A percentile compares a stretch with the other conserved stretches of the same genome.
These are phyloP conservation scores for Mechanitis messenoides DNA, from an alignment of 2,888 invertebrate genomes.

Conservation along the genomic window DNA sequence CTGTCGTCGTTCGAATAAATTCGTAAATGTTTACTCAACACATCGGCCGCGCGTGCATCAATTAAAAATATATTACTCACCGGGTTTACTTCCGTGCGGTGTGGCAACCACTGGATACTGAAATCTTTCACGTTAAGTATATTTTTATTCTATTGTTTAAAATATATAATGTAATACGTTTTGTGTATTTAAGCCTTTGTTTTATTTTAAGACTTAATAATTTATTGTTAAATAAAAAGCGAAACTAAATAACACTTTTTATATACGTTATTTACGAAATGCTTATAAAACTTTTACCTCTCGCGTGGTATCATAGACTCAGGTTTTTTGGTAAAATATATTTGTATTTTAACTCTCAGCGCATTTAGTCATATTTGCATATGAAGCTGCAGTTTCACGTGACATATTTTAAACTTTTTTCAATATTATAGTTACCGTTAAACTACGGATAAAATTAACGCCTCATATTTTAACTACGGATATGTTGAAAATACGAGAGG, in stretches of 20 bases:
- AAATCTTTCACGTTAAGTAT: not conserved
- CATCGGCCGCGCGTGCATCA: slow-evolving; percentile 63
- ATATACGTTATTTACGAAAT: too few species aligned
- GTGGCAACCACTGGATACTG: not conserved
- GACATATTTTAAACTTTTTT: slow-evolving; percentile 49
- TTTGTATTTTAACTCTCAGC: slow-evolving; percentile 59
- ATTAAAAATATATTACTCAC: slow-evolving; percentile 72
- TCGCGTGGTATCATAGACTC: slow-evolving; percentile 11
- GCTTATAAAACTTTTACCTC: too few species aligned
- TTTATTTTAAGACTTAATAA: too few species aligned
- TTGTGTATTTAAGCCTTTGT: too few species aligned
- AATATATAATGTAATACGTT: not conserved
- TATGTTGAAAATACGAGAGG: slow-evolving; percentile 22
- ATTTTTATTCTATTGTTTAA: not conserved
- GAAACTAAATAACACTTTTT: too few species aligned
- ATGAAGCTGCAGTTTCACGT: slow-evolving; percentile 56
- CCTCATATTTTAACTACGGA: slow-evolving; percentile 31
- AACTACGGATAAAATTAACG: slow-evolving; percentile 30
- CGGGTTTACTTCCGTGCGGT: slow-evolving; percentile 49
- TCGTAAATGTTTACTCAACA: slow-evolving; percentile 69
- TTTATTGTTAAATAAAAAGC: too few species aligned
- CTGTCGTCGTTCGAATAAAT: slow-evolving; percentile 59
- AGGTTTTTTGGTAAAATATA: slow-evolving; percentile 52
- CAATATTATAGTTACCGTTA: slow-evolving; percentile 36
- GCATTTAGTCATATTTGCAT: slow-evolving; percentile 58